phyloP scores from a whole-genome alignment of 2,113 vertebrate genomes.

The Nibea coibor region DNA sequence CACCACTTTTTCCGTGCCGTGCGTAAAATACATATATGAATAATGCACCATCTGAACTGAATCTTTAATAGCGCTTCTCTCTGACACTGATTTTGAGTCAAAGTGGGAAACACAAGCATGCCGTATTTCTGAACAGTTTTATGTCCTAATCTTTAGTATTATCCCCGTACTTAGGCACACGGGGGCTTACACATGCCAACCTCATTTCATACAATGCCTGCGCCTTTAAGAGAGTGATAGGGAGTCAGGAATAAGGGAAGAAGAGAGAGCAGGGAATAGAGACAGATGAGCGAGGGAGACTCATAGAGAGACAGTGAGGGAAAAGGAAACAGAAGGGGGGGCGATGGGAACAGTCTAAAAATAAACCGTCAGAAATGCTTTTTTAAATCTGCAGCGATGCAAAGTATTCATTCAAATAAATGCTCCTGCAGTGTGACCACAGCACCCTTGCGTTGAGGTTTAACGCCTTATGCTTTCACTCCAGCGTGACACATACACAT shows the following conservation, averaged over 20 bases:
- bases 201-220: constrained; percentile 68
- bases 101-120: constrained; percentile 62
- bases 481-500: neutral
- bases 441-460: constrained; percentile 1
- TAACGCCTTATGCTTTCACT: neutral
- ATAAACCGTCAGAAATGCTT: constrained; percentile 81
- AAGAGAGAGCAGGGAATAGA: constrained; percentile 66
- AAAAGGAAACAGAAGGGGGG: constrained; percentile 66
- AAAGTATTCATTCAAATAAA: constrained; percentile 78
- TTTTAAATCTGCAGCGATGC: constrained; percentile 80
- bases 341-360: constrained; percentile 81
- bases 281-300: constrained; percentile 70
- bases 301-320: constrained; percentile 69
- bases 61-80: constrained; percentile 70
- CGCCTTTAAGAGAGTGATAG: constrained; percentile 75
- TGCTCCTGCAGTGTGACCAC: constrained; percentile 60
- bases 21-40: constrained; percentile 70
- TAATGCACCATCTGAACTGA: constrained; percentile 70
- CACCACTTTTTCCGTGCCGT: constrained; percentile 47
- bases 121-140: constrained; percentile 67
- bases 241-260: constrained; percentile 62
- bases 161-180: constrained; percentile 64
- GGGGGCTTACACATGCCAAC: constrained; percentile 62
- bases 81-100: constrained; percentile 65
- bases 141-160: constrained; percentile 69